phyloP scores from a whole-genome alignment of 2,888 invertebrate genomes.

The Andricus quercusramuli region DNA sequence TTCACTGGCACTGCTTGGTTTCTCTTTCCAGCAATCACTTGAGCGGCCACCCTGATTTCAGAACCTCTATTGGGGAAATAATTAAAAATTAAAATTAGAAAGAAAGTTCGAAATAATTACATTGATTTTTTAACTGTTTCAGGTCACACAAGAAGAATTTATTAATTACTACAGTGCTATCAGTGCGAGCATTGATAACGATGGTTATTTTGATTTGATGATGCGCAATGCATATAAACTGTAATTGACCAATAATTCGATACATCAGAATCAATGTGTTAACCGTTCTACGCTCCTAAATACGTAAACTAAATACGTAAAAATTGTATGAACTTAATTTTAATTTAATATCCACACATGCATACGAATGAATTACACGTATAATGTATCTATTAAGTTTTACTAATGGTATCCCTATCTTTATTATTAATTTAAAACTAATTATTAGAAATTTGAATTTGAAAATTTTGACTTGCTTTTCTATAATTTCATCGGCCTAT shows the following conservation, averaged over 20 bases:
- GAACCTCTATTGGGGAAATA: neutral
- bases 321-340: neutral
- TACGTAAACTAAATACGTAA: neutral
- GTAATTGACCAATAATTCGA: constrained; percentile 77
- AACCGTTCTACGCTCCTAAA: neutral
- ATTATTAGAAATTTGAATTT: neutral
- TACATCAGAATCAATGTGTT: neutral
- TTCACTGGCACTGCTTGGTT: too few relatives aligned
- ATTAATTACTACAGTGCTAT: constrained; percentile 95
- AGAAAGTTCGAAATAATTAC: constrained; percentile 14
- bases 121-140: constrained; percentile 67
- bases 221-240: constrained; percentile 95
- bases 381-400: neutral
- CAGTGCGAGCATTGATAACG: constrained; percentile 96
- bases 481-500: neutral
- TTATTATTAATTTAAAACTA: neutral
- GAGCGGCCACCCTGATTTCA: neutral
- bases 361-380: neutral
- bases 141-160: constrained; percentile 97
- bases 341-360: neutral
- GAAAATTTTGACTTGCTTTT: neutral
- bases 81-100: neutral
- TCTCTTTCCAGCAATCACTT: too few relatives aligned
- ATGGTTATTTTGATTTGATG: constrained; percentile 96
- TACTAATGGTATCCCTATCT: neutral